Conservation (phyloP, 2,888 invertebrate species). For the Plusia festucae region DNA sequence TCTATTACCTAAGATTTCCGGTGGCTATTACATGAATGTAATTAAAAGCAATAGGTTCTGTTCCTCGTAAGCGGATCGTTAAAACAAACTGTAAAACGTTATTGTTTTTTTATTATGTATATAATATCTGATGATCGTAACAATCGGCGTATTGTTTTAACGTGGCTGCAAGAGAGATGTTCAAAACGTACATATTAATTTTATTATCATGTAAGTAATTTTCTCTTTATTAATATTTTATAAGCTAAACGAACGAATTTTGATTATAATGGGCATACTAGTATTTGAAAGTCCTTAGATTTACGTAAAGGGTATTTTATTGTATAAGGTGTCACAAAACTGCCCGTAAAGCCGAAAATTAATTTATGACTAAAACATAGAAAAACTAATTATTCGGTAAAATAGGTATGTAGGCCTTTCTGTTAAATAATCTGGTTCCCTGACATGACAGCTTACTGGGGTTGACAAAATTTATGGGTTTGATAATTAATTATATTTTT, state of each 20-base stretch:
- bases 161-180: constrained; percentile 13
- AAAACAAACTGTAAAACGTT: constrained; percentile 12
- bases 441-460: no score
- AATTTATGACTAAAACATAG: no score
- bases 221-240: background rate
- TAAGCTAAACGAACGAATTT: background rate
- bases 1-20: background rate
- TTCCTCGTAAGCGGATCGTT: background rate
- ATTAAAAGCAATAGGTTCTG: background rate
- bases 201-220: constrained; percentile 28
- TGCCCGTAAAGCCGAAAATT: no score
- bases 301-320: no score
- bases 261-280: no score
- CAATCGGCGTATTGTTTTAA: background rate
- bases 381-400: no score
- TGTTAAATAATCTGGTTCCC: no score
- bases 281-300: no score
- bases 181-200: constrained; percentile 10
- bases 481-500: no score
- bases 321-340: no score
- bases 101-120: background rate
- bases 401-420: no score
- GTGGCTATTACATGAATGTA: background rate
- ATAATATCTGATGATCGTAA: background rate
- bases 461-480: no score